A percentile compares a stretch with the other conserved stretches of the same genome.
phyloP scores from a whole-genome alignment of 1,140 invertebrate genomes.

The Acyrthosiphon pisum region DNA sequence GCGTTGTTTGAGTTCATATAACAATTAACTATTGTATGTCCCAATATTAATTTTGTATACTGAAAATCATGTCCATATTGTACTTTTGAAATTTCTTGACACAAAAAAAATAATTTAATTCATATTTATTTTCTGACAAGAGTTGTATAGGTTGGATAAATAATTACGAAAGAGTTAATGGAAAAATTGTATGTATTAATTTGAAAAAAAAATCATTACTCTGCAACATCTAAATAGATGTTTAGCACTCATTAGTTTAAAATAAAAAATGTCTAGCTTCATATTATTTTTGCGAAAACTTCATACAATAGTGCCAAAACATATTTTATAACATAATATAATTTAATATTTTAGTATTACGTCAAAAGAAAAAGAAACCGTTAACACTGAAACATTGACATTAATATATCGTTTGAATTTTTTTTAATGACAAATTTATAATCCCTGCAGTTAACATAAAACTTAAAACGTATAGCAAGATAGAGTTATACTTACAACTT shows the following conservation, averaged over 20 bases:
- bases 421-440: constrained; percentile 17
- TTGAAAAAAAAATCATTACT: neutral
- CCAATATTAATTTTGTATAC: neutral
- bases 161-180: neutral
- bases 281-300: neutral
- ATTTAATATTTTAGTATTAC: neutral
- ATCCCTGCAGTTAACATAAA: neutral
- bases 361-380: neutral
- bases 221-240: neutral
- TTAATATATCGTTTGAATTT: constrained; percentile 19
- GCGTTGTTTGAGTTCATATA: neutral
- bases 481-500: no score
- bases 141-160: neutral
- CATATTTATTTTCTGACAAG: neutral
- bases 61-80: neutral
- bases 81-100: neutral
- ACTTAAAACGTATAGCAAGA: neutral
- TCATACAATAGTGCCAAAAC: neutral
- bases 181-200: neutral
- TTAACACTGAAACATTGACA: neutral
- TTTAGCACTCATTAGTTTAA: neutral
- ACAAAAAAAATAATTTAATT: neutral
- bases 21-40: neutral
- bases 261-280: neutral
- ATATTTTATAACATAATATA: constrained; percentile 21